Conservation (phyloP, 1,140 invertebrate genomes). For the Bombus sibiricus region DNA sequence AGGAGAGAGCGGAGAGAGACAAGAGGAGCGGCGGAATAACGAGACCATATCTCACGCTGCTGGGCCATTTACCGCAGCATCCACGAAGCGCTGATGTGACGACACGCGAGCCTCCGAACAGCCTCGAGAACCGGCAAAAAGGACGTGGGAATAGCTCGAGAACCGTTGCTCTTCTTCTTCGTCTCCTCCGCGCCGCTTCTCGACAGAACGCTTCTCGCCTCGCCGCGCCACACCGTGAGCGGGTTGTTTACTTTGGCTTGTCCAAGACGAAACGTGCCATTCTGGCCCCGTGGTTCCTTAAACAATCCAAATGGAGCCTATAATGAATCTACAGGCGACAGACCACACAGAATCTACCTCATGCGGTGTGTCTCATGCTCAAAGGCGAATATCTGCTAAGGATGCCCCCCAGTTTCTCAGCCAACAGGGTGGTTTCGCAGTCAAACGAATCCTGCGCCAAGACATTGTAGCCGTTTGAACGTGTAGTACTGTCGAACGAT, state of each 20-base stretch:
- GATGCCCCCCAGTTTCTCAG: neutral
- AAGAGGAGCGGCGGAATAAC: constrained; percentile 24
- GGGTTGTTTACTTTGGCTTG: constrained; percentile 56
- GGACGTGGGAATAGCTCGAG: constrained; percentile 55
- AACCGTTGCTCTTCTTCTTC: constrained; percentile 40
- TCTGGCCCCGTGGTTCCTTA: constrained; percentile 52
- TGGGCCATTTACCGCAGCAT: constrained; percentile 31
- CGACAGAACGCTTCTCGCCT: neutral
- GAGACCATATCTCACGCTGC: constrained; percentile 48
- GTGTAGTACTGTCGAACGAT: constrained; percentile 5
- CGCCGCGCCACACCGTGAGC: neutral
- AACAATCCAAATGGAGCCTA: constrained; percentile 66
- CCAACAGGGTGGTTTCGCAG: neutral
- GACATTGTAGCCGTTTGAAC: neutral
- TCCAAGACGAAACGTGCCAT: constrained; percentile 41
- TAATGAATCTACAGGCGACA: constrained; percentile 60
- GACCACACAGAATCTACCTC: constrained; percentile 67
- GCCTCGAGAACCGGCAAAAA: constrained; percentile 38
- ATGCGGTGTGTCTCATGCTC: constrained; percentile 47
- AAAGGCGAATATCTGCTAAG: neutral
- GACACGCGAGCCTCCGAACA: constrained; percentile 45
- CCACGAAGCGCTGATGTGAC: constrained; percentile 24
- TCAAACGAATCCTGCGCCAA: neutral
- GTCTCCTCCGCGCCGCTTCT: neutral
- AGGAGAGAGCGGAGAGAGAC: neutral